These are phyloP conservation scores for Drosophila pandora DNA, from an alignment of 1,140 invertebrate species.

Conservation along the genomic window DNA sequence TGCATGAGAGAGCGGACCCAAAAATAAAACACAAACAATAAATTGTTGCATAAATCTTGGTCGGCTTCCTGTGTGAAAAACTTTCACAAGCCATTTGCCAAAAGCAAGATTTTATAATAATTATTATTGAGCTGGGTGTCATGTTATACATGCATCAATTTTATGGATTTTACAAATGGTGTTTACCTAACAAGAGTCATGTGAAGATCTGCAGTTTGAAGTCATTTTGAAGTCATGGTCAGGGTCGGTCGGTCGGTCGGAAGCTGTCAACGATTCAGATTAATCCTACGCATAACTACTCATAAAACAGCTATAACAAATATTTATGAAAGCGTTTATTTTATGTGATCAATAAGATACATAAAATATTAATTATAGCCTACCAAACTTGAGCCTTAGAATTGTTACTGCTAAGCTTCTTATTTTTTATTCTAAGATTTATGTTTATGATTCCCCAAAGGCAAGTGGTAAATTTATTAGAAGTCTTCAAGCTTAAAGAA, in stretches of 20 bases:
- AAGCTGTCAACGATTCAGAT: conserved; percentile 34
- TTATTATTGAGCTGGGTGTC: conserved; percentile 52
- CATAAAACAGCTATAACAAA: not conserved
- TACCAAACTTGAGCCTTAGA: not conserved
- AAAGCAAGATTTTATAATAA: conserved; percentile 46
- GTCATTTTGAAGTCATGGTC: conserved; percentile 60
- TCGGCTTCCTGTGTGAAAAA: conserved; percentile 66
- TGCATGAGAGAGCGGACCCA: conserved; percentile 38
- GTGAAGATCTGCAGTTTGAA: conserved; percentile 33
- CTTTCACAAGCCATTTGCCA: conserved; percentile 60
- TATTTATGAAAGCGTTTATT: not conserved
- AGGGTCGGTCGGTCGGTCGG: conserved; percentile 49
- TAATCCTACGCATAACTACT: not conserved
- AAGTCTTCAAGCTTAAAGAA: conserved; percentile 21
- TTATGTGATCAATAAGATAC: not conserved
- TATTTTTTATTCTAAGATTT: conserved; percentile 1
- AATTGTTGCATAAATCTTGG: conserved; percentile 67
- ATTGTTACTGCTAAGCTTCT: conserved; percentile 16
- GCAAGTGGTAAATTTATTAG: not conserved
- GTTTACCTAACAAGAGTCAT: conserved; percentile 23
- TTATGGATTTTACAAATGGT: conserved; percentile 24
- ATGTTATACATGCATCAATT: conserved; percentile 62
- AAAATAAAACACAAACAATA: conserved; percentile 42
- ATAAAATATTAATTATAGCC: not conserved
- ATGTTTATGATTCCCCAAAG: conserved; percentile 12